Conservation (phyloP, 1,140 invertebrate genomes). For the Ooceraea biroi region DNA sequence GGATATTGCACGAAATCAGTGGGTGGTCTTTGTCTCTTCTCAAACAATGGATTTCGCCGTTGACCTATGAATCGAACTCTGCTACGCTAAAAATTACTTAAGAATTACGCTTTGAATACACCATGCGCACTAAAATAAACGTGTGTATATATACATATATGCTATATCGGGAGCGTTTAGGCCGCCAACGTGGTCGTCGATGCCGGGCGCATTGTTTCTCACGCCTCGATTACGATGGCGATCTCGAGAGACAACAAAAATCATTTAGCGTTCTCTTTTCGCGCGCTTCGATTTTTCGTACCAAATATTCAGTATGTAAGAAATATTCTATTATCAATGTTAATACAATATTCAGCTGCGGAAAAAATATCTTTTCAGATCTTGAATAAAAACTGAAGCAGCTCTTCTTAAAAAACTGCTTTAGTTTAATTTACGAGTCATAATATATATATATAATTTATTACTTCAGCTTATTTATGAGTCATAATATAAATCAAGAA, state of each 20-base stretch:
- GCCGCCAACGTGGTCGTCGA: not conserved
- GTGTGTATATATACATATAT: slow-evolving; percentile 16
- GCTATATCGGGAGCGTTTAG: slow-evolving; percentile 30
- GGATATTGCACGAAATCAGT: slow-evolving; percentile 42
- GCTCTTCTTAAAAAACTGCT: too few relatives aligned
- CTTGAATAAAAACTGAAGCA: too few relatives aligned
- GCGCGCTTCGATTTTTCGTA: not conserved
- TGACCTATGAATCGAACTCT: slow-evolving; percentile 9
- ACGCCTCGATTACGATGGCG: slow-evolving; percentile 20
- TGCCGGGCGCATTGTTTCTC: slow-evolving; percentile 43
- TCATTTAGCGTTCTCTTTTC: not conserved
- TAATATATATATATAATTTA: too few relatives aligned
- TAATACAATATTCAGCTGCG: too few relatives aligned
- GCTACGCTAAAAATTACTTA: slow-evolving; percentile 20
- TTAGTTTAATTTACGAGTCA: too few relatives aligned
- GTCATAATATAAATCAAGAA: too few relatives aligned
- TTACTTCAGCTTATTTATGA: too few relatives aligned
- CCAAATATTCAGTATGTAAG: not conserved
- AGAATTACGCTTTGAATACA: slow-evolving; percentile 38
- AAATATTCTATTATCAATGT: not conserved
- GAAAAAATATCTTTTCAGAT: too few relatives aligned
- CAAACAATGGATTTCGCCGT: slow-evolving; percentile 42
- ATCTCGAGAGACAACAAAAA: not conserved
- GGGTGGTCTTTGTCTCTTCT: slow-evolving; percentile 51
- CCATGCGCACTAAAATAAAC: slow-evolving; percentile 18